Percentiles rank a stretch among this genome's conserved stretches.
Conservation (phyloP, 1,140 invertebrate genomes). For the Tetramorium simillimum region DNA sequence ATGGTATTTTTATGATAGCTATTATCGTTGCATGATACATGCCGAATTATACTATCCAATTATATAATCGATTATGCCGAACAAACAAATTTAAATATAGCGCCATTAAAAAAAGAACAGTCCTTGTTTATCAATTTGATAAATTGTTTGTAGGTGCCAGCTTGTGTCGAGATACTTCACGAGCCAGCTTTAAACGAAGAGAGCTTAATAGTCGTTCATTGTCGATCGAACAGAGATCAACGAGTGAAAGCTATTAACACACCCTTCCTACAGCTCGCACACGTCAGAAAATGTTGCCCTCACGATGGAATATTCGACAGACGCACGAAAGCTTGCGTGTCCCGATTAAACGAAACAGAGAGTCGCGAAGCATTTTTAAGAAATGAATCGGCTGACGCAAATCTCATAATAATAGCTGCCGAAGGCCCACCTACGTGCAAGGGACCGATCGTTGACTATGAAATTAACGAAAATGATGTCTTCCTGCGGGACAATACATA, state of each 20-base stretch:
- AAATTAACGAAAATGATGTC: constrained; percentile 34
- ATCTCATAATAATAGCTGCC: constrained; percentile 33
- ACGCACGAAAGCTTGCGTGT: constrained; percentile 44
- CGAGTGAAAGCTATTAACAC: not conserved
- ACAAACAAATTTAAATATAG: constrained; percentile 15
- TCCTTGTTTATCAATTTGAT: not conserved
- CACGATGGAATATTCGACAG: constrained; percentile 45
- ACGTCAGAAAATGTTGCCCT: constrained; percentile 69
- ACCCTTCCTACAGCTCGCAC: constrained; percentile 11
- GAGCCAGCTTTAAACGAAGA: not conserved
- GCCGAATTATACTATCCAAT: not conserved
- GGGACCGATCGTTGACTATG: constrained; percentile 64
- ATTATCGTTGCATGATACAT: not conserved
- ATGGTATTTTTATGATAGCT: not conserved
- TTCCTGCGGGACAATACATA: constrained; percentile 29
- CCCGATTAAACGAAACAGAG: not conserved
- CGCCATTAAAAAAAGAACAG: not conserved
- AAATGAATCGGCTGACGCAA: not conserved
- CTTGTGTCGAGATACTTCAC: constrained; percentile 70
- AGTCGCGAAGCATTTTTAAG: constrained; percentile 12
- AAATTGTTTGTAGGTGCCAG: constrained; percentile 42
- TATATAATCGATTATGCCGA: not conserved
- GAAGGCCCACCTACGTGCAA: constrained; percentile 56
- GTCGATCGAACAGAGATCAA: constrained; percentile 39
- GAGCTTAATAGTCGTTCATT: constrained; percentile 59